Evolutionary conservation across 2,888 invertebrate species (phyloP), one percentile per base, ranked within the genome.

Genomic region (Empis stercorea): DNA sequence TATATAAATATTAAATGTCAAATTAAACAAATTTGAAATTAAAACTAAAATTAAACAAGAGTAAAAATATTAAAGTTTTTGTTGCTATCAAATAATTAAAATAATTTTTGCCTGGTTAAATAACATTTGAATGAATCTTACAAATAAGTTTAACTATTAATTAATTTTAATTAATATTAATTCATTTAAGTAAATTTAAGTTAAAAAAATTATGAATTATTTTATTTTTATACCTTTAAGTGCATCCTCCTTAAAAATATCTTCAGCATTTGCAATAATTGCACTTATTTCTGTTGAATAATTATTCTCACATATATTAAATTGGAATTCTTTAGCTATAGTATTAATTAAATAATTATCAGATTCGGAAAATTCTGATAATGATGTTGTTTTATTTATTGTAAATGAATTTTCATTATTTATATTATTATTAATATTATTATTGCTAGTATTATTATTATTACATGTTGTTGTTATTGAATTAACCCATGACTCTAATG

Each of bases 201-300:
- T 20, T 5, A 20, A 4, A 20, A 20, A 20, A 4, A 4, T 20
- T 20, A 20, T 20, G 20, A n/a, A n/a, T n/a, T n/a, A n/a, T 20
- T 27, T 6, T 27, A 9, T 27, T 4, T 7, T 2, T 27, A 27
- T 40, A 40, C 40, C 40, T 40, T 27, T 40, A 23, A 40, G 27
- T 27, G 40, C 10, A 27, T 40, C 40, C n/a, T 27, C 40, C 10
- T 40, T 40, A 27, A 40, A 40, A n/a, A 40, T 23, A 40, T 40
- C 27, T 27, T 27, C 23, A 27, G 23, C 23, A 40, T 20, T 40
- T 23, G 20, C 23, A 27, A 40, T 40, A 27, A 40, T 27, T 23
- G 40, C 40, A 40, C 40, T 40, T 27, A 40, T 23, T n/a, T 40
- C 40, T 10, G 20, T 40, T 23, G 20, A 40, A 40, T 40, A 40